Evolutionary conservation across 2,888 invertebrate genomes (phyloP).

Genomic region (Thymelicus sylvestris): DNA sequence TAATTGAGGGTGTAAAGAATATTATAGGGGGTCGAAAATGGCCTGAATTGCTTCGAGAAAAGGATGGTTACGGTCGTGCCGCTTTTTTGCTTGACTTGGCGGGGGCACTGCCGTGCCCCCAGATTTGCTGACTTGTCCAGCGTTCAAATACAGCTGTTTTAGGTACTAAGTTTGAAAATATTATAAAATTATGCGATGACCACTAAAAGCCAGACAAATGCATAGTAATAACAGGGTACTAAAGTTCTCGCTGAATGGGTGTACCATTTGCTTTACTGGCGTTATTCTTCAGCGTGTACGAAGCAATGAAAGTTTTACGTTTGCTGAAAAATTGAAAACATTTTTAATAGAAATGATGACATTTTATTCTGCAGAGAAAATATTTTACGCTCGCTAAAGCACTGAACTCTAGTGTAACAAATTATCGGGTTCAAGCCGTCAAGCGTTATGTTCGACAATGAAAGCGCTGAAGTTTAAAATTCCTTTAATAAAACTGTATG

Average conservation of each 20-base stretch:
- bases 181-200: not conserved
- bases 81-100: too few species aligned
- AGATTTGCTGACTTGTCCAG: too few species aligned
- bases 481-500: too few species aligned
- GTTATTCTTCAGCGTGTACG: constrained; percentile 11
- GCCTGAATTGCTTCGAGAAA: too few species aligned
- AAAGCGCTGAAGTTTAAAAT: not conserved
- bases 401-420: not conserved
- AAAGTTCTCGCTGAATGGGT: not conserved
- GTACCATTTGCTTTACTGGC: constrained; percentile 1
- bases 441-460: not conserved
- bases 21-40: too few species aligned
- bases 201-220: constrained; percentile 6
- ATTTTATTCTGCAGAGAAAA: constrained; percentile 7
- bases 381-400: not conserved
- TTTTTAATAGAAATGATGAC: constrained; percentile 27
- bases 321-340: constrained; percentile 24
- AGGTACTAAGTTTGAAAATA: not conserved
- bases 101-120: too few species aligned
- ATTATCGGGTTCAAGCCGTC: not conserved
- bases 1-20: too few species aligned
- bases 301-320: constrained; percentile 18
- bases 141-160: too few species aligned
- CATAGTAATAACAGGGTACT: constrained; percentile 3
- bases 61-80: too few species aligned